phyloP scores from a whole-genome alignment of 1,140 invertebrate species.

The Reticulitermes speratus region DNA sequence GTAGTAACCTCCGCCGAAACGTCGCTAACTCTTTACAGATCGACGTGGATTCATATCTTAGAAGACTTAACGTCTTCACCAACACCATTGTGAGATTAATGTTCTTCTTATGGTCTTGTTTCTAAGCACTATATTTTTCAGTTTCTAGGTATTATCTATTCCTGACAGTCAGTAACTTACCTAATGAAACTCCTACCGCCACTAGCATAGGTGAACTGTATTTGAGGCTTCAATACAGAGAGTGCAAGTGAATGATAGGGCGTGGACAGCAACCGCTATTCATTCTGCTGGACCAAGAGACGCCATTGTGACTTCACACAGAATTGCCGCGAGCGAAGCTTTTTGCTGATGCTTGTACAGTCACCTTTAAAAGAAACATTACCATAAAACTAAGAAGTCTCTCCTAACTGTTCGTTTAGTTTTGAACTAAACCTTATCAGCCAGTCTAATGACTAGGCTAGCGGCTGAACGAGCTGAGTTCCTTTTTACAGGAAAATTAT shows the following conservation, averaged over 20 bases:
- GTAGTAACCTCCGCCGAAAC: too few relatives aligned
- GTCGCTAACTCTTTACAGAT: too few relatives aligned
- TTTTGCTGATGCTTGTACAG: neutral
- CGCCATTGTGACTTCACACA: neutral
- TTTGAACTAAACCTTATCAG: too few relatives aligned
- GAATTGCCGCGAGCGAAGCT: neutral
- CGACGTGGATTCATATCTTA: too few relatives aligned
- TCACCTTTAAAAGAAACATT: neutral
- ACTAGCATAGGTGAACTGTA: neutral
- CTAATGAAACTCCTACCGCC: neutral
- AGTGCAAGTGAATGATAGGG: neutral
- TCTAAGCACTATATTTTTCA: neutral
- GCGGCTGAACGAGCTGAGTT: too few relatives aligned
- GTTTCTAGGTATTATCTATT: neutral
- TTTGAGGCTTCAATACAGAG: neutral
- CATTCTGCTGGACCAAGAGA: neutral
- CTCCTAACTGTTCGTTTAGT: too few relatives aligned
- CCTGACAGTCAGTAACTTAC: neutral
- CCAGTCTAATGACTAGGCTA: too few relatives aligned
- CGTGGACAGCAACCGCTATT: neutral
- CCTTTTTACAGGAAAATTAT: too few relatives aligned
- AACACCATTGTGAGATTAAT: neutral
- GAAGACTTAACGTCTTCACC: too few relatives aligned
- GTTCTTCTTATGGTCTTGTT: neutral
- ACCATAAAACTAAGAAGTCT: too few relatives aligned